Evolutionary conservation across 2,797 vertebrate genomes (phyloP).

Genomic region (Melanotaenia nigrans): DNA sequence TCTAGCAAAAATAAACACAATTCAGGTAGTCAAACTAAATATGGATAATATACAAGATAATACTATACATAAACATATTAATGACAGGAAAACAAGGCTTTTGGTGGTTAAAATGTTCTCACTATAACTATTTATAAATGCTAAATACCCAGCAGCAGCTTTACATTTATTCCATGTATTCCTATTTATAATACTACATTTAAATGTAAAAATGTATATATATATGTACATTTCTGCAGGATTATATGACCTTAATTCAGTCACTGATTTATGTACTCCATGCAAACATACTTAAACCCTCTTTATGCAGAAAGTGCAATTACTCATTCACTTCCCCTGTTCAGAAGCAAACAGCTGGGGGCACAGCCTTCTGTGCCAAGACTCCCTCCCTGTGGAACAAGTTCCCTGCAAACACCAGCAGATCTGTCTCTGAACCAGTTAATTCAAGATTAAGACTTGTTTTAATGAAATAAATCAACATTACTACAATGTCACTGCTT

Average conservation of each 20-base stretch:
- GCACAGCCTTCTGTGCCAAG: slow-evolving; percentile 24
- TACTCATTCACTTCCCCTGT: slow-evolving; percentile 36
- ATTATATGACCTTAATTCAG: slow-evolving; percentile 1
- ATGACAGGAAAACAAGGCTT: not conserved
- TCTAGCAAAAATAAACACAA: not conserved
- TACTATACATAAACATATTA: too few species aligned
- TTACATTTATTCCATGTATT: slow-evolving; percentile 4
- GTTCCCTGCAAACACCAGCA: slow-evolving; percentile 16
- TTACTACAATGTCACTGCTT: not conserved
- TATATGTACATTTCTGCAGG: slow-evolving; percentile 16
- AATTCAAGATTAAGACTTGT: slow-evolving; percentile 16
- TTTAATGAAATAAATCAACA: slow-evolving; percentile 27
- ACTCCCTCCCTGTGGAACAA: slow-evolving; percentile 20
- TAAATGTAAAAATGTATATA: not conserved
- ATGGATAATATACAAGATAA: too few species aligned
- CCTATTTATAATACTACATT: not conserved
- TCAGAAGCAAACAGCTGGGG: slow-evolving; percentile 42
- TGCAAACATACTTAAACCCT: slow-evolving; percentile 26
- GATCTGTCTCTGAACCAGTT: slow-evolving; percentile 22
- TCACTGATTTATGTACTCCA: slow-evolving; percentile 23
- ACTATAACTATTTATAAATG: slow-evolving; percentile 11
- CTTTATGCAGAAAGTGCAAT: slow-evolving; percentile 27
- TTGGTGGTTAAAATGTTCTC: not conserved
- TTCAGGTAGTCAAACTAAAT: not conserved
- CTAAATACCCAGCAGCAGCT: slow-evolving; percentile 19